A percentile compares a stretch with the other conserved stretches of the same genome.
These are phyloP conservation scores for Gadopsis marmoratus DNA, from an alignment of 2,797 vertebrate genomes.

Conservation along the genomic window DNA sequence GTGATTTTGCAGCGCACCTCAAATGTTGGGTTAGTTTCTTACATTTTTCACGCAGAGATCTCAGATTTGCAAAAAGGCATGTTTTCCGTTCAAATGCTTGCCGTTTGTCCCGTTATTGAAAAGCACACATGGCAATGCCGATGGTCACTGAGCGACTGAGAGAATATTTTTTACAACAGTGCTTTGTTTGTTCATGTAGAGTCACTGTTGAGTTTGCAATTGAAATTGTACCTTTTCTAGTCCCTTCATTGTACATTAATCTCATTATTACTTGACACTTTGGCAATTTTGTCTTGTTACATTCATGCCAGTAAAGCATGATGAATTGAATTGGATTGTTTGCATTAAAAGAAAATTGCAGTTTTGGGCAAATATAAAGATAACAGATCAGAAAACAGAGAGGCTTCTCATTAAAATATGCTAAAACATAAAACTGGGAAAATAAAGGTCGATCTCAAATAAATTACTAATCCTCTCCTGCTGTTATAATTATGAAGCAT, in stretches of 20 bases:
- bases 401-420: background rate
- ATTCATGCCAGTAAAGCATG: no score
- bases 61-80: background rate
- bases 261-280: no score
- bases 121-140: background rate
- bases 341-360: background rate
- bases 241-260: no score
- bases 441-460: background rate
- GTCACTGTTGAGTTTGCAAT: background rate
- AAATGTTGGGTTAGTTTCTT: background rate
- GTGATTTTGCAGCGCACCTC: background rate
- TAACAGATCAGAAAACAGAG: background rate
- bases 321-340: no score
- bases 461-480: background rate
- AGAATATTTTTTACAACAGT: background rate
- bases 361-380: background rate
- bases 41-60: background rate
- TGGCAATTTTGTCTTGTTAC: no score
- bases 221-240: no score
- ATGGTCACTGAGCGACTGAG: conserved; percentile 3
- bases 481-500: background rate
- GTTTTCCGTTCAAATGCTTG: background rate
- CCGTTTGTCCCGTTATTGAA: background rate
- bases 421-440: background rate
- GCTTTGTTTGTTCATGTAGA: background rate